These are phyloP conservation scores for Dicranocentrus wangi DNA, from an alignment of 2,888 invertebrate species.

Conservation along the genomic window DNA sequence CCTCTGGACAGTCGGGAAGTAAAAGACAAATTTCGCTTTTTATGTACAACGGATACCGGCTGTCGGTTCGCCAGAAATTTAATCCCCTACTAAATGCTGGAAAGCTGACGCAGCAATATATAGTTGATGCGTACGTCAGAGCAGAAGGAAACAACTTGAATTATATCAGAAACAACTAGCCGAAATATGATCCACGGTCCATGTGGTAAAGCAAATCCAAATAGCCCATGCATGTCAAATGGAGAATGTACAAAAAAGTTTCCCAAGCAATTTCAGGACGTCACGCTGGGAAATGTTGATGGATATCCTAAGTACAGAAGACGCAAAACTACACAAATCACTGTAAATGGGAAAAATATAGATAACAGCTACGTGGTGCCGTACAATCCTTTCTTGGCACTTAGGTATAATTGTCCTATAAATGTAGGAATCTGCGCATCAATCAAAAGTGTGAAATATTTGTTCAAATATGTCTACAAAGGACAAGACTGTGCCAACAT, in stretches of 20 bases:
- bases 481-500: conserved; percentile 68
- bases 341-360: conserved; percentile 14
- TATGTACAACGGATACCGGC: too few relatives aligned
- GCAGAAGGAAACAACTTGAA: conserved; percentile 73
- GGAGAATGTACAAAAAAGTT: conserved; percentile 70
- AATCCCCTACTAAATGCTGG: conserved; percentile 72
- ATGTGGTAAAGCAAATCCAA: conserved; percentile 69
- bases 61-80: conserved; percentile 56
- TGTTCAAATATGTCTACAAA: conserved; percentile 72
- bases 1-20: too few relatives aligned
- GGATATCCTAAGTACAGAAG: conserved; percentile 73
- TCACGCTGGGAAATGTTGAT: conserved; percentile 72
- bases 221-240: conserved; percentile 72
- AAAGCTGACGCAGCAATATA: conserved; percentile 73
- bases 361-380: conserved; percentile 75
- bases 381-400: conserved; percentile 74
- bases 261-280: conserved; percentile 72
- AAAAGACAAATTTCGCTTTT: too few relatives aligned
- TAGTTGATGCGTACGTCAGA: conserved; percentile 73
- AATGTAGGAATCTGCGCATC: conserved; percentile 74
- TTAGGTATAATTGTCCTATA: conserved; percentile 74
- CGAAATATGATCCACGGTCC: conserved; percentile 72
- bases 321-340: conserved; percentile 28
- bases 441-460: conserved; percentile 68
- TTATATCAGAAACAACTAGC: conserved; percentile 68